Evolutionary conservation across 2,888 invertebrate species (phyloP).

Genomic region (Drosophila helvetica): DNA sequence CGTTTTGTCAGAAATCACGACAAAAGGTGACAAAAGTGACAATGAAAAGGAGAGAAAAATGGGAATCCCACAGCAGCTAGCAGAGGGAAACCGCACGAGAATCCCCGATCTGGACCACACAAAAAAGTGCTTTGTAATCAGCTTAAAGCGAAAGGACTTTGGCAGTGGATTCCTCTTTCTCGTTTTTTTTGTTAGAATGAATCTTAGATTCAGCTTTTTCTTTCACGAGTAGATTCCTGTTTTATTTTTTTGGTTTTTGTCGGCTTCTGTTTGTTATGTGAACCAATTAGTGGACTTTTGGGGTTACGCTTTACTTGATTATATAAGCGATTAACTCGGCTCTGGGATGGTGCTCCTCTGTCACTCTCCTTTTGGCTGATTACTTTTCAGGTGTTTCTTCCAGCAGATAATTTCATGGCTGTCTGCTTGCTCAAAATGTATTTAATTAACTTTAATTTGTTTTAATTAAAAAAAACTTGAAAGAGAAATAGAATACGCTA

Average conservation of each 20-base stretch:
- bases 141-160: constrained; percentile 48
- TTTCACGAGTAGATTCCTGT: background rate
- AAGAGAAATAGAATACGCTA: constrained; percentile 30
- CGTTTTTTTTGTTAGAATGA: constrained; percentile 24
- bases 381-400: constrained; percentile 7
- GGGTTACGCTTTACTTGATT: constrained; percentile 21
- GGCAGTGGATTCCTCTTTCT: background rate
- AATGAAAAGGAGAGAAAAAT: constrained; percentile 33
- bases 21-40: constrained; percentile 45
- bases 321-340: background rate
- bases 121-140: constrained; percentile 66
- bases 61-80: constrained; percentile 27
- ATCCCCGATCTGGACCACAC: background rate
- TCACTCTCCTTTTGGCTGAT: background rate
- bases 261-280: constrained; percentile 36
- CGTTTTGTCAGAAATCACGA: constrained; percentile 31
- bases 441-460: constrained; percentile 75
- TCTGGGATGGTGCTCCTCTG: background rate
- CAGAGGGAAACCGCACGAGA: no score
- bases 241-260: constrained; percentile 1
- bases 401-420: constrained; percentile 51
- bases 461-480: constrained; percentile 64
- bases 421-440: constrained; percentile 37
- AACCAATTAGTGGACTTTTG: constrained; percentile 35
- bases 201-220: constrained; percentile 29